phyloP scores from a whole-genome alignment of 1,140 invertebrate genomes.

The Platyura marginata region DNA sequence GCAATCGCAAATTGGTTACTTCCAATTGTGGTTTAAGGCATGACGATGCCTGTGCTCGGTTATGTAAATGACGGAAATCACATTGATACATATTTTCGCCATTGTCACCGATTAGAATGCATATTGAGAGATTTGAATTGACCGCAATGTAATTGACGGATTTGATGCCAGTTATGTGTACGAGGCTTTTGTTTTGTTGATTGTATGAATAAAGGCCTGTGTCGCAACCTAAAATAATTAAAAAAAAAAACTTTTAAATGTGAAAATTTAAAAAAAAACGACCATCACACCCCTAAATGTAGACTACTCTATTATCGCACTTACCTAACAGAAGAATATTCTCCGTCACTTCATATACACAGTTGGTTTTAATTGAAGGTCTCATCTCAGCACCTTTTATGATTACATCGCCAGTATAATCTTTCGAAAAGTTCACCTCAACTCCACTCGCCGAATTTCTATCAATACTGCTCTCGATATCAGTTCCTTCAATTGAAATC shows the following conservation, averaged over 20 bases:
- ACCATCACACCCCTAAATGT: too few species aligned
- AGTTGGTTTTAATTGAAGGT: slow-evolving; percentile 6
- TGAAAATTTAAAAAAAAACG: neutral
- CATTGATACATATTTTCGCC: slow-evolving; percentile 42
- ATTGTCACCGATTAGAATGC: slow-evolving; percentile 45
- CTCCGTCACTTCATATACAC: slow-evolving; percentile 16
- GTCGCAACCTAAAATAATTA: slow-evolving; percentile 13
- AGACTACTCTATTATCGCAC: too few species aligned
- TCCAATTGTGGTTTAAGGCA: slow-evolving; percentile 40
- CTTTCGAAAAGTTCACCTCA: neutral
- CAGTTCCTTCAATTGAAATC: too few species aligned
- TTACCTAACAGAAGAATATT: slow-evolving; percentile 11
- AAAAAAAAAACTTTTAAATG: neutral
- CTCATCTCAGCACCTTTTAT: neutral
- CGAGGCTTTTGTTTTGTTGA: slow-evolving; percentile 15
- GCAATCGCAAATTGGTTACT: slow-evolving; percentile 28
- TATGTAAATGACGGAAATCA: slow-evolving; percentile 40
- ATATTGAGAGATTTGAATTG: slow-evolving; percentile 32
- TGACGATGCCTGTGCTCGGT: slow-evolving; percentile 34
- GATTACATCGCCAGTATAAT: slow-evolving; percentile 1
- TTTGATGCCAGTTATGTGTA: slow-evolving; percentile 40
- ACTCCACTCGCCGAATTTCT: slow-evolving; percentile 30
- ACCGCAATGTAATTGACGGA: slow-evolving; percentile 42
- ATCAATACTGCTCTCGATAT: too few species aligned
- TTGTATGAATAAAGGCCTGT: slow-evolving; percentile 20